Conservation (phyloP, 2,888 invertebrate genomes). For the Toxonevra muliebris region DNA sequence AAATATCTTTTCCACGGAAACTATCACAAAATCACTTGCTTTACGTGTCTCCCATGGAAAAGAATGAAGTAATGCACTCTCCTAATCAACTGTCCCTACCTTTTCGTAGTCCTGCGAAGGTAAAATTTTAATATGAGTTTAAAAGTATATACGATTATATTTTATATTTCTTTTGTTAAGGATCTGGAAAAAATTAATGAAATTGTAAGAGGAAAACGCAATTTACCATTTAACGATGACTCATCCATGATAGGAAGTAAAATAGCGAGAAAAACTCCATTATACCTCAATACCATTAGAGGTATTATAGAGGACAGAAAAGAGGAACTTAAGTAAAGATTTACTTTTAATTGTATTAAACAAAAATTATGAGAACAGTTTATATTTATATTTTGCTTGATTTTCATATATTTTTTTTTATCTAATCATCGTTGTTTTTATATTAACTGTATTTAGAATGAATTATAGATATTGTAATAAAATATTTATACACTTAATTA, state of each 20-base stretch:
- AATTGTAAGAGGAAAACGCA: constrained; percentile 58
- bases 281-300: constrained; percentile 40
- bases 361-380: too few species aligned
- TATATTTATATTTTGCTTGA: too few species aligned
- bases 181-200: constrained; percentile 58
- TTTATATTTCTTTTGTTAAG: constrained; percentile 39
- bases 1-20: constrained; percentile 58
- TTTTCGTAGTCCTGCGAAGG: constrained; percentile 62
- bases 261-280: constrained; percentile 36
- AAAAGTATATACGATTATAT: constrained; percentile 4
- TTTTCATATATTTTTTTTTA: too few species aligned
- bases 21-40: constrained; percentile 67
- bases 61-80: constrained; percentile 59
- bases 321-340: constrained; percentile 44
- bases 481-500: too few species aligned
- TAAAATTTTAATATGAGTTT: constrained; percentile 32
- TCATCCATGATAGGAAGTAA: constrained; percentile 29
- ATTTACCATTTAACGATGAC: constrained; percentile 56
- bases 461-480: too few species aligned
- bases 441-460: too few species aligned
- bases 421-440: too few species aligned
- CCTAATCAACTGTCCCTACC: constrained; percentile 59
- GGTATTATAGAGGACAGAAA: constrained; percentile 52
- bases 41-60: constrained; percentile 69
- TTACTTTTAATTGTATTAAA: too few species aligned